These are phyloP conservation scores for Naja naja DNA, from an alignment of 2,113 vertebrate genomes.

Conservation along the genomic window DNA sequence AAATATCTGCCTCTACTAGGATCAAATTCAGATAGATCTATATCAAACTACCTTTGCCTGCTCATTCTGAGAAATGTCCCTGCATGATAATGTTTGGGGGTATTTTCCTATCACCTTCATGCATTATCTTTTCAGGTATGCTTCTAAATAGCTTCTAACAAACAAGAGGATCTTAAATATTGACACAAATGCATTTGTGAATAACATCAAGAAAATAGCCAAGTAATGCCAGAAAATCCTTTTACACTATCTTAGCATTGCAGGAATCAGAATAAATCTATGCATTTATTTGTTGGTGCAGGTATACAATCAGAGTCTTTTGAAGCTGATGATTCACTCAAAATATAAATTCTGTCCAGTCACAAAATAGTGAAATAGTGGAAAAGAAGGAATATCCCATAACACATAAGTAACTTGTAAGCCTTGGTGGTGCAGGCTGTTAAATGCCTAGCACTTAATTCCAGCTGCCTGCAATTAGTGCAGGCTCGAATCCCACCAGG, in stretches of 20 bases:
- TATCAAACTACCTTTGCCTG: not conserved
- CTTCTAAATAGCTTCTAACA: not conserved
- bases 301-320: not conserved
- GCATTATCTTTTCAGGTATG: not conserved
- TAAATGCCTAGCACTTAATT: too few species aligned
- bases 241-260: not conserved
- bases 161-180: not conserved
- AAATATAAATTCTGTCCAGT: not conserved
- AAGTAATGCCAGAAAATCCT: not conserved
- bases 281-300: not conserved
- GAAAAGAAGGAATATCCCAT: not conserved
- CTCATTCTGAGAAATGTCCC: not conserved
- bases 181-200: not conserved
- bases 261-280: not conserved
- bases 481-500: too few species aligned
- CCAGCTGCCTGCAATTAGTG: too few species aligned
- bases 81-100: not conserved
- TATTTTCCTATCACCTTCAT: not conserved
- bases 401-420: not conserved
- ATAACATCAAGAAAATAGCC: not conserved
- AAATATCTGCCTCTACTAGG: too few species aligned
- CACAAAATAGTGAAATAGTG: not conserved
- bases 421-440: too few species aligned
- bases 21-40: too few species aligned
- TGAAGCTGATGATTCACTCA: not conserved